phyloP scores from a whole-genome alignment of 2,797 vertebrate genomes.

The Gila robusta region DNA sequence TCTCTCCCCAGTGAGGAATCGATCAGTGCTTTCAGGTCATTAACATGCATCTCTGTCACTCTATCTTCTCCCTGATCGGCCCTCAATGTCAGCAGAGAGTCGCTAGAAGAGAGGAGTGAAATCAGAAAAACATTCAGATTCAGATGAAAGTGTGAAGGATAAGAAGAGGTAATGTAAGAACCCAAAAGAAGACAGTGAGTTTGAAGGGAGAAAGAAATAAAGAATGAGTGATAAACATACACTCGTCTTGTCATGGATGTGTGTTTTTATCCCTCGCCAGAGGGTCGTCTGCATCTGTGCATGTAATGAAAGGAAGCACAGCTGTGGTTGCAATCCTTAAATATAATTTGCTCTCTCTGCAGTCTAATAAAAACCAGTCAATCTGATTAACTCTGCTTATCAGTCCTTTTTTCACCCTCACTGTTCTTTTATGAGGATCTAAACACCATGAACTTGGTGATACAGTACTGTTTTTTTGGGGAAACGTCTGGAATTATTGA shows the following conservation, averaged over 20 bases:
- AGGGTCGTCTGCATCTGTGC: slow-evolving; percentile 13
- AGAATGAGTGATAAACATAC: slow-evolving; percentile 60
- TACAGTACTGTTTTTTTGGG: neutral
- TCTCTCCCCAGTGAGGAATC: slow-evolving; percentile 47
- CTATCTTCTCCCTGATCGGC: slow-evolving; percentile 50
- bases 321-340: slow-evolving; percentile 47
- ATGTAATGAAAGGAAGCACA: slow-evolving; percentile 32
- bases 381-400: slow-evolving; percentile 57
- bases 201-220: slow-evolving; percentile 43
- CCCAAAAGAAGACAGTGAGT: slow-evolving; percentile 54
- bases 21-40: slow-evolving; percentile 57
- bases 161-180: slow-evolving; percentile 55
- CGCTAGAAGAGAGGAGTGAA: slow-evolving; percentile 47
- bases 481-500: neutral
- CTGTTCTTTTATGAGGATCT: slow-evolving; percentile 25
- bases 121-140: slow-evolving; percentile 21
- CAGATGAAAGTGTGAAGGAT: slow-evolving; percentile 60
- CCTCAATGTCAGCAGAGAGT: slow-evolving; percentile 44
- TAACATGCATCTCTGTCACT: slow-evolving; percentile 62
- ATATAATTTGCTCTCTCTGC: slow-evolving; percentile 46
- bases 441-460: neutral
- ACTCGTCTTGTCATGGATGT: neutral
- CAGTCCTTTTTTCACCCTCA: slow-evolving; percentile 10
- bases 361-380: slow-evolving; percentile 53
- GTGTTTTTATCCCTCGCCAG: slow-evolving; percentile 20